Percentiles rank a stretch among this genome's conserved stretches.
Conservation (phyloP, 2,888 invertebrate species). For the Malthinus flaveolus region DNA sequence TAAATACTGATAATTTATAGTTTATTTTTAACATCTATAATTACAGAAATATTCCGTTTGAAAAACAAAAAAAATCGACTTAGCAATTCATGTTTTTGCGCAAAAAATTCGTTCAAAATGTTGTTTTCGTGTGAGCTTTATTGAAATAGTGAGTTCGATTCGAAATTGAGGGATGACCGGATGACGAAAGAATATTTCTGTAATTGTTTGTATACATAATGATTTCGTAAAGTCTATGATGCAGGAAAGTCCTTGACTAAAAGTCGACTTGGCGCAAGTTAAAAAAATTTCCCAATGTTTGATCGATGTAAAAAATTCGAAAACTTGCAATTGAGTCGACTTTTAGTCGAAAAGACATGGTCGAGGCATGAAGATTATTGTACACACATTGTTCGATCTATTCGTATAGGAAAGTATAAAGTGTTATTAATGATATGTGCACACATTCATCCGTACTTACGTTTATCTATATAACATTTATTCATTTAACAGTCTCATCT, state of each 20-base stretch:
- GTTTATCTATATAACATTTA: slow-evolving; percentile 26
- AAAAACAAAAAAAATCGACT: too few species aligned
- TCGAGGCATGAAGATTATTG: slow-evolving; percentile 46
- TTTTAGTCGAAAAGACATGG: slow-evolving; percentile 42
- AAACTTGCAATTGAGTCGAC: slow-evolving; percentile 11
- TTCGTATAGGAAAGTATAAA: slow-evolving; percentile 54
- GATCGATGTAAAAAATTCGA: slow-evolving; percentile 3
- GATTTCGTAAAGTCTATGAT: slow-evolving; percentile 50
- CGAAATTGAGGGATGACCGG: too few species aligned
- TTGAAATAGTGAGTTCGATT: not conserved
- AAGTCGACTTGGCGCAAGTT: slow-evolving; percentile 9
- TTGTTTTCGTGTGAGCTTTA: not conserved
- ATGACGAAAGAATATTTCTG: slow-evolving; percentile 41
- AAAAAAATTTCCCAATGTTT: not conserved
- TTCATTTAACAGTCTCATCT: slow-evolving; percentile 30
- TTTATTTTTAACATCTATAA: slow-evolving; percentile 52
- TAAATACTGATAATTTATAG: slow-evolving; percentile 57
- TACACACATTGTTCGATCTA: slow-evolving; percentile 35
- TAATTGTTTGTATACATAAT: slow-evolving; percentile 50
- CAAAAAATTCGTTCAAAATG: not conserved
- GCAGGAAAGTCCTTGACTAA: slow-evolving; percentile 38
- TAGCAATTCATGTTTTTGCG: not conserved
- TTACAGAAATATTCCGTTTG: slow-evolving; percentile 27
- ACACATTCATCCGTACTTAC: slow-evolving; percentile 46
- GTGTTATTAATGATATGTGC: slow-evolving; percentile 54